Evolutionary conservation across 1,140 invertebrate genomes (phyloP).

Genomic region (Scaptomyza pallida): DNA sequence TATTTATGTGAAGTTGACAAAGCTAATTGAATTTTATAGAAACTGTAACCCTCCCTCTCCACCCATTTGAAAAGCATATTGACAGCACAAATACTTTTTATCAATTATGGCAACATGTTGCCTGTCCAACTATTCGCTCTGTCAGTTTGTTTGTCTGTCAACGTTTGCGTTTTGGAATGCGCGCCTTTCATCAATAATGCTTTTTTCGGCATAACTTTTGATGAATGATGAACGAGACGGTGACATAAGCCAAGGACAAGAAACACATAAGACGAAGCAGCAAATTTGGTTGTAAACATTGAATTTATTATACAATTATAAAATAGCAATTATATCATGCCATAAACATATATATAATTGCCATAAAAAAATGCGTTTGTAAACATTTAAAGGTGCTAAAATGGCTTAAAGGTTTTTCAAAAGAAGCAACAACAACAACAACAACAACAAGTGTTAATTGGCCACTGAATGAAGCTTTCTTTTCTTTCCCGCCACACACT

Average conservation of each 20-base stretch:
- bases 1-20: conserved; percentile 19
- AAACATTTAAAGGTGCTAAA: conserved; percentile 58
- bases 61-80: conserved; percentile 35
- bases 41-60: too few relatives aligned
- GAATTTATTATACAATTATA: not conserved
- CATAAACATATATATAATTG: conserved; percentile 4
- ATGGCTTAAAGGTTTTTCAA: conserved; percentile 26
- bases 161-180: conserved; percentile 38
- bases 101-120: conserved; percentile 59
- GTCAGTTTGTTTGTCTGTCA: conserved; percentile 38
- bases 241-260: conserved; percentile 26
- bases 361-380: conserved; percentile 26
- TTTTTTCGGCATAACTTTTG: conserved; percentile 37
- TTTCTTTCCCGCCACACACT: not conserved
- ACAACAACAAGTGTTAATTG: conserved; percentile 46
- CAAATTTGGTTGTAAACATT: conserved; percentile 1
- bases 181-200: conserved; percentile 63
- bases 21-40: conserved; percentile 52
- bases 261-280: not conserved
- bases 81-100: conserved; percentile 61
- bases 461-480: conserved; percentile 16
- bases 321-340: not conserved
- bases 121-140: conserved; percentile 23
- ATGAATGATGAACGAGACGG: conserved; percentile 23
- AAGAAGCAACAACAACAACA: too few relatives aligned